Percentiles rank a stretch among this genome's conserved stretches.
Conservation (phyloP, 2,888 invertebrate genomes). For the Pristionchus maxplancki region DNA sequence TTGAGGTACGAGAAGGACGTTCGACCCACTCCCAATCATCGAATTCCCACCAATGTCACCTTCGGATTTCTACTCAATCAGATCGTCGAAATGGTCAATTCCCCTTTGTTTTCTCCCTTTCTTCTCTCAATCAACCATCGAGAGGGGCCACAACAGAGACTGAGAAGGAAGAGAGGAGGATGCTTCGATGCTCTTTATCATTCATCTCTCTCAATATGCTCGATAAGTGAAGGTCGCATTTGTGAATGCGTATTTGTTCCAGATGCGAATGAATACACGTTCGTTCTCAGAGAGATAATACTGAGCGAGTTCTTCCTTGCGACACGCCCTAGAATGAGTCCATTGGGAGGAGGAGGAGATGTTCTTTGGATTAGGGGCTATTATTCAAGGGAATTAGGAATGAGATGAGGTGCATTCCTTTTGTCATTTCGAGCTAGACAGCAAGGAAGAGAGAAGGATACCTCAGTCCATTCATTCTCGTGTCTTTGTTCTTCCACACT, state of each 20-base stretch:
- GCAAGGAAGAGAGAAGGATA: too few relatives aligned
- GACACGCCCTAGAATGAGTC: conserved; percentile 32
- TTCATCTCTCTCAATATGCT: conserved; percentile 2
- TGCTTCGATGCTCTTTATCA: conserved; percentile 31
- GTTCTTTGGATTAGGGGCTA: neutral
- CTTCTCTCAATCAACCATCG: neutral
- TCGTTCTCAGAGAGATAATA: conserved; percentile 41
- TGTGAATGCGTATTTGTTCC: conserved; percentile 40
- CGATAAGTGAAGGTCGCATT: conserved; percentile 40
- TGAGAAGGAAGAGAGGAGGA: neutral
- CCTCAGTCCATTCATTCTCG: conserved; percentile 46
- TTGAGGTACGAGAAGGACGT: conserved; percentile 84
- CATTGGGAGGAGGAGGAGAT: neutral
- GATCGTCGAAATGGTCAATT: conserved; percentile 87
- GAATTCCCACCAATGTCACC: conserved; percentile 86
- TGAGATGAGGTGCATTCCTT: neutral
- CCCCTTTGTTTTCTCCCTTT: conserved; percentile 12
- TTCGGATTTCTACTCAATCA: conserved; percentile 89
- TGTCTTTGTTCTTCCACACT: conserved; percentile 42
- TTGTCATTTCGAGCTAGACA: too few relatives aligned
- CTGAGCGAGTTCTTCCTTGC: conserved; percentile 21
- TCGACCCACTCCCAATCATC: conserved; percentile 87
- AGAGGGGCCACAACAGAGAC: neutral
- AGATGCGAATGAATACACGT: conserved; percentile 19
- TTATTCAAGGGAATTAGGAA: neutral